These are phyloP conservation scores for Maniola hyperantus DNA, from an alignment of 2,888 invertebrate species.

Conservation along the genomic window DNA sequence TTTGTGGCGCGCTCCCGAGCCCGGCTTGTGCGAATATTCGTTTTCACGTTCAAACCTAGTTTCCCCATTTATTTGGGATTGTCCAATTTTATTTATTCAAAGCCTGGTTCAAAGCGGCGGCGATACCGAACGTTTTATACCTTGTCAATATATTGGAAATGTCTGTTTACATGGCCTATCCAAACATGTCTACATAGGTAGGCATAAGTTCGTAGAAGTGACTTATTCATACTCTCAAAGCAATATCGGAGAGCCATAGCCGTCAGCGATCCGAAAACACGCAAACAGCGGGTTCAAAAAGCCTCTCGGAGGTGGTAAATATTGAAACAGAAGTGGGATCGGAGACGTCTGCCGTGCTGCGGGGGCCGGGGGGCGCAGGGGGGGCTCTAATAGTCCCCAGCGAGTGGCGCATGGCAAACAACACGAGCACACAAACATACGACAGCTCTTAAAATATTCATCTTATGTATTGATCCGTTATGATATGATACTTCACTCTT, in stretches of 20 bases:
- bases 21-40: slow-evolving; percentile 66
- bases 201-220: slow-evolving; percentile 67
- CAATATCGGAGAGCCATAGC: slow-evolving; percentile 74
- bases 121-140: slow-evolving; percentile 25
- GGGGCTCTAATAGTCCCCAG: slow-evolving; percentile 80
- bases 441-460: slow-evolving; percentile 75
- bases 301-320: slow-evolving; percentile 81
- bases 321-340: slow-evolving; percentile 82
- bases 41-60: slow-evolving; percentile 61
- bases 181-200: slow-evolving; percentile 62
- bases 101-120: slow-evolving; percentile 28
- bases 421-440: slow-evolving; percentile 68
- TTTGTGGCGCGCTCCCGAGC: slow-evolving; percentile 75
- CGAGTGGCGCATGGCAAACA: slow-evolving; percentile 81
- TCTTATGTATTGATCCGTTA: slow-evolving; percentile 60
- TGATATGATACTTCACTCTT: slow-evolving; percentile 32
- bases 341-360: slow-evolving; percentile 62
- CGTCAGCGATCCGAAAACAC: slow-evolving; percentile 81
- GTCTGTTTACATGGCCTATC: slow-evolving; percentile 63
- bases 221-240: slow-evolving; percentile 77
- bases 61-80: slow-evolving; percentile 23
- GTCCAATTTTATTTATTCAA: slow-evolving; percentile 27
- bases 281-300: slow-evolving; percentile 81
- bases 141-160: slow-evolving; percentile 35
- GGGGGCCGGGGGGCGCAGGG: slow-evolving; percentile 43